These are phyloP conservation scores for Cyanoderma ruficeps DNA, from an alignment of 2,113 vertebrate genomes.

Conservation along the genomic window DNA sequence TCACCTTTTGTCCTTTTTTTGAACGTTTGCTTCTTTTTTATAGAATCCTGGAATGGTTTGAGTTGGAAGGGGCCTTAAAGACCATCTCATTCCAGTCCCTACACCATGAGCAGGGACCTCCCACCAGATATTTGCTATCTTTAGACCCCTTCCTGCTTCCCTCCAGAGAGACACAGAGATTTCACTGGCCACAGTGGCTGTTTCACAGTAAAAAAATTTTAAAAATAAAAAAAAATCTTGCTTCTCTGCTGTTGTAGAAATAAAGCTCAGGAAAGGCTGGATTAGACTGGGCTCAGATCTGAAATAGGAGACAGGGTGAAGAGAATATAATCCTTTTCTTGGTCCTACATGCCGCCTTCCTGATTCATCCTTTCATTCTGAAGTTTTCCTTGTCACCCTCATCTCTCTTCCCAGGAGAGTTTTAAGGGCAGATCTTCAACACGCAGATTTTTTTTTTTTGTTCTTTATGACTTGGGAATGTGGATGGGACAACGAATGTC, in stretches of 20 bases:
- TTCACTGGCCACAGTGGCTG: not conserved
- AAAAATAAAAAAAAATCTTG: fast-evolving
- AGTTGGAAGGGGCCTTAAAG: not conserved
- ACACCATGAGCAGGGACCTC: not conserved
- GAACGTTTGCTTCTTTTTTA: not conserved
- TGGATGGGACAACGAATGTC: not conserved
- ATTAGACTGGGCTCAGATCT: not conserved
- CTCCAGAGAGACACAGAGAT: not conserved
- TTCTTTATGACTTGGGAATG: not conserved
- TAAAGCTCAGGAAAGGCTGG: not conserved
- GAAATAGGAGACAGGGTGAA: not conserved
- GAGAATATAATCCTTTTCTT: not conserved
- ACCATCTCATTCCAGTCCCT: not conserved
- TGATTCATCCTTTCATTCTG: not conserved
- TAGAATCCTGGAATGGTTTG: not conserved
- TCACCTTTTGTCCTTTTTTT: not conserved
- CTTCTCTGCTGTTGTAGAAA: not conserved
- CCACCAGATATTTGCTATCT: not conserved
- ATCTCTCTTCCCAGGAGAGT: not conserved
- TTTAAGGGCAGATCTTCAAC: not conserved
- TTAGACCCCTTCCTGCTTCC: not conserved
- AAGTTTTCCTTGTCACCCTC: not conserved
- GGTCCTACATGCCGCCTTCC: not conserved
- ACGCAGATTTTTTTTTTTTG: not conserved
- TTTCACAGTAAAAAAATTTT: not conserved